These are phyloP conservation scores for Halocynthia roretzi DNA, from an alignment of 23 tunicate genomes.

Conservation along the genomic window DNA sequence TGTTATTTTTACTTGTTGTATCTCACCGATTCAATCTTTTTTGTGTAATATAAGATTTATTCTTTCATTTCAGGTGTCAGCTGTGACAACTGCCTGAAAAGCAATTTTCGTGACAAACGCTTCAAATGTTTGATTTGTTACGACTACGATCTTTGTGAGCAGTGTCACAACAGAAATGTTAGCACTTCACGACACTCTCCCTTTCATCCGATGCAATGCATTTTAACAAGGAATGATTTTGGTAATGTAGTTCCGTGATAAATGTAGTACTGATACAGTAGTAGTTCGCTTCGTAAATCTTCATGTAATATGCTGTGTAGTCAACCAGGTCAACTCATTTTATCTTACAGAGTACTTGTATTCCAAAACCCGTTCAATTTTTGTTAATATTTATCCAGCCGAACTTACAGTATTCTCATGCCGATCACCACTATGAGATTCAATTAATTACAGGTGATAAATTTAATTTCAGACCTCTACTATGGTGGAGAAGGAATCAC, in stretches of 20 bases:
- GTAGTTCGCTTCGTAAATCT: background rate
- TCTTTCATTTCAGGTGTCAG: conserved; percentile 63
- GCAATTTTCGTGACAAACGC: conserved; percentile 60
- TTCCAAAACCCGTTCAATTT: background rate
- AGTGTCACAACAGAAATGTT: conserved; percentile 30
- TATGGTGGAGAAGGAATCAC: conserved; percentile 67
- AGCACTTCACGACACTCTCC: conserved; percentile 56
- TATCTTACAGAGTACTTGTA: background rate
- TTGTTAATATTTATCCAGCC: no score
- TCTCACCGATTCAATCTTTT: background rate
- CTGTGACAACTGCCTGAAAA: conserved; percentile 82
- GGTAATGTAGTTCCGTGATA: conserved; percentile 22
- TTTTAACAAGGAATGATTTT: conserved; percentile 67
- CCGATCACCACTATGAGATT: no score
- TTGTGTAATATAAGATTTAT: background rate
- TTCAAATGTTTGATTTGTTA: conserved; percentile 84
- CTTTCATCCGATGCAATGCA: conserved; percentile 84
- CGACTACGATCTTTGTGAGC: conserved; percentile 82
- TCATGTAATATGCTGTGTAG: background rate
- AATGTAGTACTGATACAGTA: no score
- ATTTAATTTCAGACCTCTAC: conserved; percentile 29
- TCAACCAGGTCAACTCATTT: background rate
- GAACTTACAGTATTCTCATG: no score
- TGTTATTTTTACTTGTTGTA: background rate
- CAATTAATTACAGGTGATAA: no score